Percentiles rank a stretch among this genome's conserved stretches.
These are phyloP conservation scores for Malacosoma neustria DNA, from an alignment of 2,888 invertebrate species.

Conservation along the genomic window DNA sequence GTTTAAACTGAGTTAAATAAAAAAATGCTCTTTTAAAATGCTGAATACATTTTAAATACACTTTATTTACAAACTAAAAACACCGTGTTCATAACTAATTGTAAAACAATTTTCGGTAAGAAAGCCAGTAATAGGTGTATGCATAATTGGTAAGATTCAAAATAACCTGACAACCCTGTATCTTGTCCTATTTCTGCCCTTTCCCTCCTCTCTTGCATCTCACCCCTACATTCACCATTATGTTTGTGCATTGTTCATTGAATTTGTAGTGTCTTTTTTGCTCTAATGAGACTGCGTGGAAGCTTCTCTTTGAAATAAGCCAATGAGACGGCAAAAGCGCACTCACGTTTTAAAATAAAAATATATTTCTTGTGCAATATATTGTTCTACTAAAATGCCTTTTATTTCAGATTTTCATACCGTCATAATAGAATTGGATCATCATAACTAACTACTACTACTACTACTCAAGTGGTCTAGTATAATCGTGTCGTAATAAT, in stretches of 20 bases:
- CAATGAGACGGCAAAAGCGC: constrained; percentile 5
- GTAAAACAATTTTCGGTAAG: too few species aligned
- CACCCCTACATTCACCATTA: constrained; percentile 18
- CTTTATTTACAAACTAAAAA: too few species aligned
- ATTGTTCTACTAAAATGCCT: neutral
- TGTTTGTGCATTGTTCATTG: constrained; percentile 37
- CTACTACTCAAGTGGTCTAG: too few species aligned
- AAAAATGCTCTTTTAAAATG: too few species aligned
- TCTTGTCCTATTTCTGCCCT: constrained; percentile 5
- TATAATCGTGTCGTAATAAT: neutral
- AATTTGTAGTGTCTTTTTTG: constrained; percentile 24
- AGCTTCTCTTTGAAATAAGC: constrained; percentile 3
- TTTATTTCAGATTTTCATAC: neutral
- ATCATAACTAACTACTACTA: too few species aligned
- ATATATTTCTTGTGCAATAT: neutral
- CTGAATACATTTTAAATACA: too few species aligned
- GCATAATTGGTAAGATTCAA: too few species aligned
- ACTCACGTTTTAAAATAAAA: neutral
- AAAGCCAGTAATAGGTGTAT: too few species aligned
- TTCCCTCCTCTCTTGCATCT: constrained; percentile 3
- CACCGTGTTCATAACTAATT: too few species aligned
- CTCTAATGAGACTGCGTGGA: constrained; percentile 1
- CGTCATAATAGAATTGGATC: too few species aligned
- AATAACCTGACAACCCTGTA: constrained; percentile 13
- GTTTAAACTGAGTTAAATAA: too few species aligned